Evolutionary conservation across 2,888 invertebrate species (phyloP), one percentile per base, ranked within the genome.

Genomic region (Leptopilina myrica): DNA sequence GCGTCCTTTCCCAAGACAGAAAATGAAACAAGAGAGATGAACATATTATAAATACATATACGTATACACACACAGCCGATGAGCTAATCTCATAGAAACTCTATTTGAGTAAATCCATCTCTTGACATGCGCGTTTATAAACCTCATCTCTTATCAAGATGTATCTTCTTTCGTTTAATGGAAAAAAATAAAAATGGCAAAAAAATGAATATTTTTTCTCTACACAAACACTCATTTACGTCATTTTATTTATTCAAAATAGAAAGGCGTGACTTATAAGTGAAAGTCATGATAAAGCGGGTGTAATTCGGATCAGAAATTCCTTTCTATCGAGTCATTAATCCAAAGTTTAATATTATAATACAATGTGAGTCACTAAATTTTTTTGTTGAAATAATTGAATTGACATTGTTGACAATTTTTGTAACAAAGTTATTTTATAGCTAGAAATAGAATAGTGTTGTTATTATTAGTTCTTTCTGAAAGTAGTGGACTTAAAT

Each of bases 81-180:
- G 73, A 73, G 53, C 33, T 56, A 56, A 73, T 73, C 56, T 53
- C 26, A 56, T 62, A 62, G 64, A 73, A 73, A 73, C 53, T 56
- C 73, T 56, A 73, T 73, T 73, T 73, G 12, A 73, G 73, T 73
- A 73, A 73, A 73, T 73, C 53, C 56, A 73, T 64, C 64, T 33
- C 15, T 67, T 73, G 73, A 73, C 53, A 33, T 20, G 53, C 53
- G 73, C 53, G 73, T 73, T 62, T 62, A 49, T 49, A 26, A 73
- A 26, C 56, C 56, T 8, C 33, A 53, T 9, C 49, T 56, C 73
- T 73, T 56, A 73, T 73, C 73, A 56, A 73, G 73, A 73, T 73
- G 53, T 73, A 56, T 53, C 69, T 26, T 53, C 49, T 26, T 33
- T 26, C 49, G 12, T 33, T 9, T 12, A 15, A 26, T 49, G 49